Conservation (phyloP, 2,113 vertebrate species). For the Podiceps cristatus region DNA sequence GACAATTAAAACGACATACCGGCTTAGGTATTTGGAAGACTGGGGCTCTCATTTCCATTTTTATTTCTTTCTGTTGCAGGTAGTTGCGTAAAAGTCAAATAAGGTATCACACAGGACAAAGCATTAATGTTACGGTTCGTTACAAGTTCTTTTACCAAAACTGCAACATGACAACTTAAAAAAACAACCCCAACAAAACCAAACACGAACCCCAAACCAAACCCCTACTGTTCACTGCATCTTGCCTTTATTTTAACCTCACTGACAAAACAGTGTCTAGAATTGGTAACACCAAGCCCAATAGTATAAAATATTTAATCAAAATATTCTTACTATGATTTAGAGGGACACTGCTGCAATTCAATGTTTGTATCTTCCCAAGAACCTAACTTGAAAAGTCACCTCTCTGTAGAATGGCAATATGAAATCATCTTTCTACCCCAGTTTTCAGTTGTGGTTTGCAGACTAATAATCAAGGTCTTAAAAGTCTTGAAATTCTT, state of each 20-base stretch:
- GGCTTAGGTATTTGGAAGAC: not conserved
- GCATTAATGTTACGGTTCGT: not conserved
- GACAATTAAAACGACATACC: not conserved
- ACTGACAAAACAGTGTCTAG: not conserved
- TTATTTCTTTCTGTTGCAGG: conserved; percentile 32
- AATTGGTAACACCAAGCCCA: not conserved
- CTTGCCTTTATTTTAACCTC: not conserved
- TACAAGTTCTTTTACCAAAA: conserved; percentile 20
- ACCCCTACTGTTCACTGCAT: not conserved
- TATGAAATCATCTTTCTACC: not conserved
- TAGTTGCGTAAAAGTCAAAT: not conserved
- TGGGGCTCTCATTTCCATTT: not conserved
- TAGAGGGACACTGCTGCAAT: not conserved
- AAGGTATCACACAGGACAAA: not conserved
- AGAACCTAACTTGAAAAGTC: not conserved
- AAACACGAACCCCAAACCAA: not conserved
- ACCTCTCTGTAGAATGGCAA: not conserved
- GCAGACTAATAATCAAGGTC: not conserved
- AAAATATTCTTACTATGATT: not conserved
- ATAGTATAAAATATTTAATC: not conserved
- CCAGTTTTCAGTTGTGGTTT: not conserved
- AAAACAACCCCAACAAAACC: not conserved
- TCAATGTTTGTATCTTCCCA: not conserved
- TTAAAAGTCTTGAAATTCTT: not conserved
- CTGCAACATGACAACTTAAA: not conserved